A percentile compares a stretch with the other conserved stretches of the same genome.
These are phyloP conservation scores for Python bivittatus DNA, from an alignment of 2,113 vertebrate species.

Conservation along the genomic window DNA sequence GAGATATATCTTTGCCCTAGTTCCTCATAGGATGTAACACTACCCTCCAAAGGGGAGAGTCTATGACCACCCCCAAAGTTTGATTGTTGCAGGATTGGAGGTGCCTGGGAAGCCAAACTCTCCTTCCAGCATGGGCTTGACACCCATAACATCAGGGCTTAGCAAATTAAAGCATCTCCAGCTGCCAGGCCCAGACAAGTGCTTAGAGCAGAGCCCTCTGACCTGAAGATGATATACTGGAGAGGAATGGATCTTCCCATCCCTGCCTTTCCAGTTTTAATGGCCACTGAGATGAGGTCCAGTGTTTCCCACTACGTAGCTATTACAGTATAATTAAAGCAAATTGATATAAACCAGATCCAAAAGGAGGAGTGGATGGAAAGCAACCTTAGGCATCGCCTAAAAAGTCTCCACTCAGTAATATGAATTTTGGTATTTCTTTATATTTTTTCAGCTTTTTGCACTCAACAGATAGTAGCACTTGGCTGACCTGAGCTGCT, in stretches of 20 bases:
- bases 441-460: neutral
- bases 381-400: neutral
- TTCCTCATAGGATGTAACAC: neutral
- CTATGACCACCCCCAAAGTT: neutral
- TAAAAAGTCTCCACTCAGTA: neutral
- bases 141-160: neutral
- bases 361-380: neutral
- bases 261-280: neutral
- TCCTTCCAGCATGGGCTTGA: neutral
- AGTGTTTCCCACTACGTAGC: neutral
- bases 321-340: neutral
- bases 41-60: neutral
- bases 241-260: neutral
- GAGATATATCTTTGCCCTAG: neutral
- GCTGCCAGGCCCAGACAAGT: neutral
- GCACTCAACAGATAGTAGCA: neutral
- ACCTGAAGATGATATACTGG: neutral
- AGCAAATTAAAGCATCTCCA: neutral
- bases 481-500: neutral
- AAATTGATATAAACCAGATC: neutral
- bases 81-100: too few relatives aligned
- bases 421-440: neutral
- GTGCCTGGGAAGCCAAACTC: neutral
- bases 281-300: neutral
- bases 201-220: neutral